These are phyloP conservation scores for Eupithecia vulgata DNA, from an alignment of 2,888 invertebrate genomes.

Conservation along the genomic window DNA sequence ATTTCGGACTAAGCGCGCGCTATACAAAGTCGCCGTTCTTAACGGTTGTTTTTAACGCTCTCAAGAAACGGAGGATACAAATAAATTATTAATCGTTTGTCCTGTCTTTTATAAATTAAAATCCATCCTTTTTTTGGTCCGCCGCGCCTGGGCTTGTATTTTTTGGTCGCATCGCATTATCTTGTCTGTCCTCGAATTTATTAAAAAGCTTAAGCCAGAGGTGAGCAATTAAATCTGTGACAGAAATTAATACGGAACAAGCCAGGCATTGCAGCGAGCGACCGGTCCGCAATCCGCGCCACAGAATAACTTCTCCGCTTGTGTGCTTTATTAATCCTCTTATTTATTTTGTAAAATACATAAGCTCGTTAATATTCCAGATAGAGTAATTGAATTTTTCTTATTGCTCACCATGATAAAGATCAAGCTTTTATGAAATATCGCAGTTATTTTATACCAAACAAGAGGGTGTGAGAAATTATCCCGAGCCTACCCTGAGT, in stretches of 20 bases:
- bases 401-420: conserved; percentile 23
- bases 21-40: conserved; percentile 82
- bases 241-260: conserved; percentile 80
- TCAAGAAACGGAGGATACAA: conserved; percentile 81
- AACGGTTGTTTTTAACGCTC: conserved; percentile 84
- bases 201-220: conserved; percentile 81
- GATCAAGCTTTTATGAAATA: conserved; percentile 14
- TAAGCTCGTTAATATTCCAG: conserved; percentile 35
- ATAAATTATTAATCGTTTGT: conserved; percentile 85
- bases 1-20: conserved; percentile 82
- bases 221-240: conserved; percentile 82
- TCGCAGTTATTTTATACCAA: conserved; percentile 1
- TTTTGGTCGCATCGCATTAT: conserved; percentile 77
- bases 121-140: conserved; percentile 78
- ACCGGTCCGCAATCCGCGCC: conserved; percentile 53
- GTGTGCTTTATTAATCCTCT: conserved; percentile 70
- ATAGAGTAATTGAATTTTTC: conserved; percentile 28
- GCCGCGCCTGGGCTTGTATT: conserved; percentile 66
- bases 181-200: conserved; percentile 81
- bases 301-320: conserved; percentile 67
- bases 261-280: conserved; percentile 55
- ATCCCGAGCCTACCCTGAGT: background rate
- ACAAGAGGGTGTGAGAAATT: conserved; percentile 16
- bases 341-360: conserved; percentile 57
- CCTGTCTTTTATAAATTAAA: conserved; percentile 85